Evolutionary conservation across 2,888 invertebrate species (phyloP), one percentile per base, ranked within the genome.

Genomic region (Nephrotoma flavescens): DNA sequence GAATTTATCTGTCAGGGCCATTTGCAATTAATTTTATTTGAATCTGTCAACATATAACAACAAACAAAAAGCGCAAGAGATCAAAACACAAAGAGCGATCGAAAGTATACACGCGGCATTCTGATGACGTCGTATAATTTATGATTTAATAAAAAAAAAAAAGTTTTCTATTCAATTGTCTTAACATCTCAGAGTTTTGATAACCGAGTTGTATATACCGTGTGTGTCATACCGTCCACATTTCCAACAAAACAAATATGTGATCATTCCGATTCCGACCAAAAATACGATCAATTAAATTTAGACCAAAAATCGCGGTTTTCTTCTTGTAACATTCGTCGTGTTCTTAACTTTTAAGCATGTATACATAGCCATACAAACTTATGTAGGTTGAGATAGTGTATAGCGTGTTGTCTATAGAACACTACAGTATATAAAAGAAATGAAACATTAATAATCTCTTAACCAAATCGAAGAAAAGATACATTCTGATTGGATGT

Each of bases 401-500:
- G 42, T 42, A n/a, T n/a, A 7, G 15, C 42, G 41, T 84, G 42
- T 84, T 84, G 42, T 84, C 5, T 41, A 15, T 84, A 6, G 42
- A 42, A 12, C 31, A 31, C 71, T 84, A n/a, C 2, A 84, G 41
- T 41, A 84, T 42, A 84, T 84, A 42, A 84, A 84, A 42, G 84
- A 84, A 83, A 83, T 41, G 42, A 83, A 42, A 42, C 84, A 84
- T 84, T 84, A 84, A 42, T 84, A 84, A 84, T 84, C 84, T 84
- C 42, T 42, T 84, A 71, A 84, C 84, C 42, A 42, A 84, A 84
- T 84, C 84, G 84, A 84, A 42, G 7, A 42, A 84, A 84, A 42
- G 84, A 84, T 84, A 84, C 84, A 84, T 84, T 84, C 84, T 84
- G 84, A 84, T 84, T 84, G 84, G 84, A 84, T 42, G 84, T 42